Conservation (phyloP, 1,140 invertebrate genomes). For the Trachymyrmex cornetzi region DNA sequence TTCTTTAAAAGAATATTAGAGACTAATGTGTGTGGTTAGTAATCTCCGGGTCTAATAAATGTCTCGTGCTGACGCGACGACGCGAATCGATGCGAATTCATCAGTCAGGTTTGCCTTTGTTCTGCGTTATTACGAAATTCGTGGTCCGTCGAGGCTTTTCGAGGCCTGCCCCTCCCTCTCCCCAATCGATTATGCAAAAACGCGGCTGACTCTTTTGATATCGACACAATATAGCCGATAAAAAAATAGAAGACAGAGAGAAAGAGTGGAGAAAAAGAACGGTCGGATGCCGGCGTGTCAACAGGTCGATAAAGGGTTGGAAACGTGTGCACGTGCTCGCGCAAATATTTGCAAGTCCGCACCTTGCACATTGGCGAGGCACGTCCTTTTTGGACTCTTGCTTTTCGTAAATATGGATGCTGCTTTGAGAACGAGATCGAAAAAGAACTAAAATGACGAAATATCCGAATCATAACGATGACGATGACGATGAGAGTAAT, state of each 20-base stretch:
- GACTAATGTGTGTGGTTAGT: neutral
- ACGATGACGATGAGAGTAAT: neutral
- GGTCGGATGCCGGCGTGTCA: constrained; percentile 73
- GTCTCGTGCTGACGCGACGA: neutral
- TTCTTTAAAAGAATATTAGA: neutral
- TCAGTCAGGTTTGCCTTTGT: constrained; percentile 32
- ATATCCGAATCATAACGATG: neutral
- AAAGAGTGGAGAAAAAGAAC: constrained; percentile 43
- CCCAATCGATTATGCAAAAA: constrained; percentile 63
- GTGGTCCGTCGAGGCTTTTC: constrained; percentile 50
- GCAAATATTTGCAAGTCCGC: constrained; percentile 74
- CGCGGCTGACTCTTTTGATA: constrained; percentile 67
- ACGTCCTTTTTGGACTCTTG: constrained; percentile 67
- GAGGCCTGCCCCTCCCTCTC: neutral
- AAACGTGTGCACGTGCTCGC: constrained; percentile 64
- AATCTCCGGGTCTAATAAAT: constrained; percentile 18
- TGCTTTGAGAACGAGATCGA: constrained; percentile 68
- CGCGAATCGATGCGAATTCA: constrained; percentile 30
- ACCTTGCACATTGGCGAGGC: constrained; percentile 61
- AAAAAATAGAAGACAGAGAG: constrained; percentile 36
- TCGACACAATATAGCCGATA: constrained; percentile 72
- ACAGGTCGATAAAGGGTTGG: constrained; percentile 77
- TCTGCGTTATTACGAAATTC: constrained; percentile 61
- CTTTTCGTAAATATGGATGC: constrained; percentile 74
- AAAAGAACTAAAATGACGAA: constrained; percentile 54